Percentiles rank a stretch among this genome's conserved stretches.
Conservation (phyloP, 2,888 invertebrate genomes). For the Volucella inflata region DNA sequence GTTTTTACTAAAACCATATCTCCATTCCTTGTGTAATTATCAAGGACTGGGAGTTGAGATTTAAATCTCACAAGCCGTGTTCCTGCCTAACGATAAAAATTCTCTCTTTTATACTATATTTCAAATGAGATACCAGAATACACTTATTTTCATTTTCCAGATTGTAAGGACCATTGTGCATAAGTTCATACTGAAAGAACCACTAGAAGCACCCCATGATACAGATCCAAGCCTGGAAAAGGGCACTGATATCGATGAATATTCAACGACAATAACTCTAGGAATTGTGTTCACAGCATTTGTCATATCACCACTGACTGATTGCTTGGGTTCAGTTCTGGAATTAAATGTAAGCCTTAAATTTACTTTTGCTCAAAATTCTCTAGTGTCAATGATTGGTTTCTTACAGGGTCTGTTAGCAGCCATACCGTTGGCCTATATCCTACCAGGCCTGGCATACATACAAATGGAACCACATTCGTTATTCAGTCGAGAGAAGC, state of each 20-base stretch:
- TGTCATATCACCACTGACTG: conserved; percentile 91
- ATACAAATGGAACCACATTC: conserved; percentile 90
- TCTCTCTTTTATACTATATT: too few relatives aligned
- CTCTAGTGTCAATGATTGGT: conserved; percentile 52
- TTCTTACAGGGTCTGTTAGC: conserved; percentile 89
- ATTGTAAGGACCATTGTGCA: conserved; percentile 83
- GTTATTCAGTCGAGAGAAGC: conserved; percentile 87
- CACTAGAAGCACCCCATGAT: conserved; percentile 83
- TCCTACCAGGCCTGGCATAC: conserved; percentile 91
- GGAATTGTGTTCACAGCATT: conserved; percentile 88
- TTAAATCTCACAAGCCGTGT: too few relatives aligned
- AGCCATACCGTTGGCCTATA: conserved; percentile 92
- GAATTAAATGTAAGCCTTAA: conserved; percentile 89
- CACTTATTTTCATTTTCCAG: conserved; percentile 75
- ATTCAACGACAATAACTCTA: conserved; percentile 84
- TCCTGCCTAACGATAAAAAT: too few relatives aligned
- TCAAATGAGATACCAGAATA: too few relatives aligned
- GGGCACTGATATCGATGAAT: conserved; percentile 82
- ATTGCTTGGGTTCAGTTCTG: conserved; percentile 92
- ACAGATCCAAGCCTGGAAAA: conserved; percentile 83
- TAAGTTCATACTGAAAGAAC: conserved; percentile 82
- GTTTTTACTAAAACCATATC: too few relatives aligned
- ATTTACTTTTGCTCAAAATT: background rate
- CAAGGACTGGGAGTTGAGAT: too few relatives aligned
- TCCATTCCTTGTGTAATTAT: too few relatives aligned